A percentile compares a stretch with the other conserved stretches of the same genome.
phyloP scores from a whole-genome alignment of 1,140 invertebrate genomes.

The Hormaphis cornu region DNA sequence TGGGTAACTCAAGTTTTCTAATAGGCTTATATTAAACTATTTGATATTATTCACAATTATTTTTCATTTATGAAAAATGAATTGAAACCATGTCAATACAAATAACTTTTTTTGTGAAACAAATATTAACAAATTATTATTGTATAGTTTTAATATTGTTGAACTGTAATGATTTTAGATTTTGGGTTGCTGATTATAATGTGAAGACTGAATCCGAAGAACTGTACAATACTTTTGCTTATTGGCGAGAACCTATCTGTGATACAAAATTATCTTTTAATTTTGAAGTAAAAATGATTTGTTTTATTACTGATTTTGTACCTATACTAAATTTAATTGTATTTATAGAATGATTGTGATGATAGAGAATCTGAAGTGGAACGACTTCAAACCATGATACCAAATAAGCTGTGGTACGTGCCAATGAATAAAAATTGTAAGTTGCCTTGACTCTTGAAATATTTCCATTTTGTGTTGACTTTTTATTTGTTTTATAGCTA shows the following conservation, averaged over 20 bases:
- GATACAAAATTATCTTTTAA: slow-evolving; percentile 25
- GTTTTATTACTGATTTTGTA: not conserved
- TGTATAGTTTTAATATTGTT: not conserved
- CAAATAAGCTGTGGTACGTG: slow-evolving; percentile 27
- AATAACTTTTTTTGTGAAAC: not conserved
- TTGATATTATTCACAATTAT: slow-evolving; percentile 15
- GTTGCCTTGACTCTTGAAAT: not conserved
- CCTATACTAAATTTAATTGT: not conserved
- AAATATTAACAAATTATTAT: not conserved
- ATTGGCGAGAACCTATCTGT: slow-evolving; percentile 24
- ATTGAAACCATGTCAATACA: slow-evolving; percentile 20
- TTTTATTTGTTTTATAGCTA: slow-evolving; percentile 1
- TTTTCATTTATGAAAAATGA: not conserved
- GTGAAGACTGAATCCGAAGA: slow-evolving; percentile 31
- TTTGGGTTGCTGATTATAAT: slow-evolving; percentile 31
- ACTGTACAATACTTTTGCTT: slow-evolving; percentile 22
- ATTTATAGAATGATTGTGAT: slow-evolving; percentile 17
- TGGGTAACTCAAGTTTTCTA: not conserved
- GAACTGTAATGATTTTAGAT: not conserved
- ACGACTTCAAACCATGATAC: not conserved
- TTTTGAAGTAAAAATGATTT: slow-evolving; percentile 11
- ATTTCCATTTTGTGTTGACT: not conserved
- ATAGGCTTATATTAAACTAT: not conserved
- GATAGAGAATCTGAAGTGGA: slow-evolving; percentile 2
- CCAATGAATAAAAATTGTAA: slow-evolving; percentile 23